These are phyloP conservation scores for Yponomeuta malinellus DNA, from an alignment of 2,888 invertebrate species.

Conservation along the genomic window DNA sequence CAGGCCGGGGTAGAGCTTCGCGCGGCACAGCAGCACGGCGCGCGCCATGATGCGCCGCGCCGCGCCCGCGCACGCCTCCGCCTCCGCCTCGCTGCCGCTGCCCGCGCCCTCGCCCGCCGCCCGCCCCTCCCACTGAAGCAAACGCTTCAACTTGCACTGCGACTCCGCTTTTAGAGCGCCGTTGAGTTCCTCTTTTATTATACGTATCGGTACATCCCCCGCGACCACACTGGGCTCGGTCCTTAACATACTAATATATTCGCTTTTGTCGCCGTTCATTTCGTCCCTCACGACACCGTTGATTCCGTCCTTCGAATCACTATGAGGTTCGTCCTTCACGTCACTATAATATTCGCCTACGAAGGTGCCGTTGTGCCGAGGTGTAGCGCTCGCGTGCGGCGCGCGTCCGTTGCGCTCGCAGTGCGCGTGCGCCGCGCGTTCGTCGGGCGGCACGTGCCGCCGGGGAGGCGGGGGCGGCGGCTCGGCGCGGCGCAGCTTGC, in stretches of 20 bases:
- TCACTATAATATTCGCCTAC: no score
- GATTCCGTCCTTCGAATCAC: no score
- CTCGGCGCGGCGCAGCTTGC: slow-evolving; percentile 23
- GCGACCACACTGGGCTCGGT: no score
- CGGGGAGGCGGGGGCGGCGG: not conserved
- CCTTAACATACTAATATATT: no score
- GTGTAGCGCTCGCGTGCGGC: no score
- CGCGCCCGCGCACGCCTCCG: slow-evolving; percentile 27
- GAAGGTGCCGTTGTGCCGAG: no score
- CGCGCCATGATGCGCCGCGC: slow-evolving; percentile 63
- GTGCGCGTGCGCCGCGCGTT: no score
- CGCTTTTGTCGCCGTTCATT: slow-evolving; percentile 69
- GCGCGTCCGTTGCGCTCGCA: no score
- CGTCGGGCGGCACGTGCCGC: not conserved
- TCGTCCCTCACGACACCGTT: slow-evolving; percentile 22
- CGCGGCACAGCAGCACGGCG: slow-evolving; percentile 62
- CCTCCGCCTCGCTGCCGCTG: slow-evolving; percentile 71
- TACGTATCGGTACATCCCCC: no score
- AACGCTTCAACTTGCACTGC: slow-evolving; percentile 74
- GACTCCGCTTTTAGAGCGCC: slow-evolving; percentile 80
- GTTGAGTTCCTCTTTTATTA: not conserved
- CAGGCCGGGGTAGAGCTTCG: slow-evolving; percentile 73
- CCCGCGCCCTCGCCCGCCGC: slow-evolving; percentile 82
- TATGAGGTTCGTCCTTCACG: no score
- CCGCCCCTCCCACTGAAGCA: slow-evolving; percentile 88